phyloP scores from a whole-genome alignment of 2,888 invertebrate genomes.

The Cosmia trapezina region DNA sequence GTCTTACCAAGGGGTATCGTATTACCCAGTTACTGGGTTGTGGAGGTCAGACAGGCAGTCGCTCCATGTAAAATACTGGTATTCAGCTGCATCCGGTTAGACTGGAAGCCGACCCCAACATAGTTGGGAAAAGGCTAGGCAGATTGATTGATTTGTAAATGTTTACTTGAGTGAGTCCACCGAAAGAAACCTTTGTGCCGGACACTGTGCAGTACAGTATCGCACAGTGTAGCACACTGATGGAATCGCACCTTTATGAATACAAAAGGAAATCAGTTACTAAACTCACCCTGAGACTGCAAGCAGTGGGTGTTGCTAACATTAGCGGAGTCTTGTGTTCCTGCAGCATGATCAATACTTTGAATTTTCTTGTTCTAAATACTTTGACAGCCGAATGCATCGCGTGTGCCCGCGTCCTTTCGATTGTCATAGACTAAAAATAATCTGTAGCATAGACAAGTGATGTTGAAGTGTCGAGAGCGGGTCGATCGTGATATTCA shows the following conservation, averaged over 20 bases:
- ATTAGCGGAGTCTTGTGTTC: neutral
- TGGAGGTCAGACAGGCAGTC: too few relatives aligned
- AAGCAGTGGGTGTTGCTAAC: neutral
- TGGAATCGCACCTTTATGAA: conserved; percentile 4
- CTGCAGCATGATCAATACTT: neutral
- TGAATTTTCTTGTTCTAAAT: neutral
- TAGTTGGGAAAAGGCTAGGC: too few relatives aligned
- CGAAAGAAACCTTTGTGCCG: conserved; percentile 2
- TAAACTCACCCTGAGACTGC: neutral
- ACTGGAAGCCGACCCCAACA: too few relatives aligned
- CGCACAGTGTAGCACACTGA: conserved; percentile 11
- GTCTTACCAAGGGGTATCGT: too few relatives aligned
- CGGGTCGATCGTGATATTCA: neutral
- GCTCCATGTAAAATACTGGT: too few relatives aligned
- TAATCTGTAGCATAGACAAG: neutral
- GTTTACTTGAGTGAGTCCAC: conserved; percentile 2
- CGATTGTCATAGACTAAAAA: neutral
- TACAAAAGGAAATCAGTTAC: neutral
- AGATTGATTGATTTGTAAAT: too few relatives aligned
- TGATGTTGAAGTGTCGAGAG: neutral
- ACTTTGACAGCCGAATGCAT: neutral
- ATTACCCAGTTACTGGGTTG: too few relatives aligned
- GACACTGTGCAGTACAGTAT: neutral
- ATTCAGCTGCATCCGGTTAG: too few relatives aligned
- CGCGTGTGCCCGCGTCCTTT: neutral